Evolutionary conservation across 1,140 invertebrate genomes (phyloP).

Genomic region (Drosophila bifasciata): DNA sequence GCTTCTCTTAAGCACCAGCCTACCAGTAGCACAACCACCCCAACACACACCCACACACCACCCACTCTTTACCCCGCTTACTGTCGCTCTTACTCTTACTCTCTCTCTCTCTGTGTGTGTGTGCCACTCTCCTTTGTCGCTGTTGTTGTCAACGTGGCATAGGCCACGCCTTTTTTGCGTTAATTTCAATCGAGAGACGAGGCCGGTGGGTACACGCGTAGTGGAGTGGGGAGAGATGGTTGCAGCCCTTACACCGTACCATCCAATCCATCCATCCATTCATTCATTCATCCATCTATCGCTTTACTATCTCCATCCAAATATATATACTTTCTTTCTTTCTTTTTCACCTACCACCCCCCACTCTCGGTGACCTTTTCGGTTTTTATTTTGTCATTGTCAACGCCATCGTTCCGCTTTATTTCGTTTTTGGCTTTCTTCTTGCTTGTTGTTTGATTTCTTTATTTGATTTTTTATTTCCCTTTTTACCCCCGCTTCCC

Average conservation of each 20-base stretch:
- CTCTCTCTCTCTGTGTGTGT: constrained; percentile 24
- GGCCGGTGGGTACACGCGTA: constrained; percentile 22
- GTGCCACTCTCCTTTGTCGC: not conserved
- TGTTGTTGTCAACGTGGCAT: constrained; percentile 68
- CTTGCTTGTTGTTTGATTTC: constrained; percentile 53
- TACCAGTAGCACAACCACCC: not conserved
- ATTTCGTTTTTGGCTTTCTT: constrained; percentile 15
- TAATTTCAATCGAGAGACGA: constrained; percentile 66
- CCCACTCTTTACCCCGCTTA: constrained; percentile 20
- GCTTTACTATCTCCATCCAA: too few relatives aligned
- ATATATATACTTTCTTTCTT: not conserved
- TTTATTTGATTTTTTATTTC: constrained; percentile 68
- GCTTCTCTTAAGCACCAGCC: constrained; percentile 9
- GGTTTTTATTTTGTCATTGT: constrained; percentile 55
- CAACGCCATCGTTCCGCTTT: constrained; percentile 29
- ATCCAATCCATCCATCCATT: constrained; percentile 7
- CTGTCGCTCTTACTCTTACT: constrained; percentile 11
- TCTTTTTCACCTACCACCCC: not conserved
- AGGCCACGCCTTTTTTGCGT: constrained; percentile 78
- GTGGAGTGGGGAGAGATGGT: not conserved
- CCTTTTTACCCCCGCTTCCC: constrained; percentile 27
- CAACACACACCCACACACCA: not conserved
- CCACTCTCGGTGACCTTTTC: constrained; percentile 4
- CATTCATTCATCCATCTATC: constrained; percentile 8
- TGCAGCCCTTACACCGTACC: constrained; percentile 13